Evolutionary conservation across 2,797 vertebrate species (phyloP), one percentile per base, ranked within the genome.

Genomic region (Periophthalmus magnuspinnatus): DNA sequence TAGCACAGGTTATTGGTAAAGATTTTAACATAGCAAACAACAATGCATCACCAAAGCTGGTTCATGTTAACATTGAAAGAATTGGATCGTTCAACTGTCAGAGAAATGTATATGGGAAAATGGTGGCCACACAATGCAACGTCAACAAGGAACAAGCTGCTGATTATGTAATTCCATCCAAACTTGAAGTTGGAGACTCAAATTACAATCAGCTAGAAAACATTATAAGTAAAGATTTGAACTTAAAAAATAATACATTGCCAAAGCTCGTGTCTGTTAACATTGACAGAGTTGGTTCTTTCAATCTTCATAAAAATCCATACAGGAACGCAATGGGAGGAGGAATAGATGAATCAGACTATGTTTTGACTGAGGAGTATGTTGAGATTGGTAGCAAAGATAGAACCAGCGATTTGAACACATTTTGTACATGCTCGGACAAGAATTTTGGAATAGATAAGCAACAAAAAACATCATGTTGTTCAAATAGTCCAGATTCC

Each of bases 181-280:
- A 57, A 57, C 24, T 32, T 57, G 55, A 57, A 57, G 28, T 28
- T 11, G 55, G 13, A 33, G 34, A 61, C 11, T 19, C 32, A 13
- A 81, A 84, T 67, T 88, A 86, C 54, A 33, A 90, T 45, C 84
- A 83, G 33, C 84, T 84, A 5, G 75, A 90, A n/a, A 83, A 90
- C 62, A 81, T 88, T 32, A 78, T 86, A 52, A 86, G 81, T 58
- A 55, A 55, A 55, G 71, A 50, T 56, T 74, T 58, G 13, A 78
- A 65, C 67, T 57, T 21, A n/a, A 73, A 57, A 11, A 72, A 54
- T 16, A 69, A 68, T 57, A 67, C 54, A 17, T 19, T 56, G 56
- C 67, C 47, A 34, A 82, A 62, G n/a, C 50, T 47, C 68, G 32
- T 28, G 1, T 56, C 75, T 21, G 17, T 67, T 19, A 80, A 77